Base-by-base conservation (phyloP, 1,140 invertebrate genomes). In the Drosophila pruinosa region DNA sequence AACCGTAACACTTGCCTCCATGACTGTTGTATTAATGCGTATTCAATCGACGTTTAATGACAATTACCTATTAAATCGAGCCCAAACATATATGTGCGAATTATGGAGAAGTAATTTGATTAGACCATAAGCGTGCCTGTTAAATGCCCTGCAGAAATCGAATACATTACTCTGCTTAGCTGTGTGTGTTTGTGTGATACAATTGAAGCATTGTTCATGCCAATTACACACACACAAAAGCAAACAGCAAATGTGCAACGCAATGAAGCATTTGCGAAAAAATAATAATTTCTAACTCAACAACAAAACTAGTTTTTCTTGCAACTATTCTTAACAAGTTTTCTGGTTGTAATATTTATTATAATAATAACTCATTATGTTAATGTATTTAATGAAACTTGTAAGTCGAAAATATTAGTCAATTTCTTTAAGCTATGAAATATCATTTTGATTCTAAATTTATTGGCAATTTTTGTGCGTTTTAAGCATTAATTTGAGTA, bases 11-110 rank as follows among this genome's bases (percentile, higher is more conserved):
- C 75, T 41, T 52, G 52, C 53, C 14, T 48, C 61, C 24, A 63
- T 53, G 26, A 26, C 47, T 64, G 72, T 67, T 78, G 79, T 62
- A 85, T 85, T 62, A 82, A 78, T 57, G 81, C 39, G 79, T 61
- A 83, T 79, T 72, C 75, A 85, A 83, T 80, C 80, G 86, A 24
- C 72, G 72, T 80, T 83, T 65, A 86, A 70, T 47, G 50, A 63
- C 73, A 86, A 83, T 83, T 73, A 82, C 47, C 81, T 63, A 75
- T 83, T 80, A 86, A 83, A 67, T 47, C 54, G 62, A 38, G 53
- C 19, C 52, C 39, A 48, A 34, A 54, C 34, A 53, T 52, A 21
- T 41, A 36, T 47, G 28, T 64, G 62, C 36, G 43, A 59, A 78
- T 77, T 76, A 76, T 69, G 45, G 39, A 48, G 45, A 39, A 50